These are phyloP conservation scores for Lutjanus campechanus DNA, from an alignment of 2,797 vertebrate genomes.

Conservation along the genomic window DNA sequence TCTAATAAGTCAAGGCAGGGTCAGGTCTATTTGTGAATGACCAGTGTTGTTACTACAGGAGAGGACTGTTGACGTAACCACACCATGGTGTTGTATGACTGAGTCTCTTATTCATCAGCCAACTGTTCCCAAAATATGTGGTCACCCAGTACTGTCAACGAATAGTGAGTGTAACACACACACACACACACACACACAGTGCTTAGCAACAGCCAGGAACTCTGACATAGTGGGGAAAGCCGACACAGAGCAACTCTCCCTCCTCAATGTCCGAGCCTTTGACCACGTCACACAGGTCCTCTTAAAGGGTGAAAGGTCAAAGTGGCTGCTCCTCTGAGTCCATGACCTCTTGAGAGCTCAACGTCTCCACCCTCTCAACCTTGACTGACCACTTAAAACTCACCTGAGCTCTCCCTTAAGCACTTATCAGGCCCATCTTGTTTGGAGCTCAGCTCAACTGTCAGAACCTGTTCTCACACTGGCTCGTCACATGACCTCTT, in stretches of 20 bases:
- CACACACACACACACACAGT: conserved; percentile 14
- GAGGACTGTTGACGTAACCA: conserved; percentile 56
- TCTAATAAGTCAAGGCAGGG: conserved; percentile 30
- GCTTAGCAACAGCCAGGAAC: conserved; percentile 45
- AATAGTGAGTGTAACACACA: conserved; percentile 25
- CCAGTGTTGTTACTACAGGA: conserved; percentile 27
- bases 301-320: conserved; percentile 64
- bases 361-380: conserved; percentile 62
- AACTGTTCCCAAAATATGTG: conserved; percentile 57
- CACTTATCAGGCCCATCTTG: conserved; percentile 67
- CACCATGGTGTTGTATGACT: conserved; percentile 36
- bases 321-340: conserved; percentile 45
- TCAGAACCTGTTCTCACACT: conserved; percentile 71
- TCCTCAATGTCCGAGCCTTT: conserved; percentile 38
- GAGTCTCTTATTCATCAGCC: conserved; percentile 65
- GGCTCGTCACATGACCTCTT: conserved; percentile 54
- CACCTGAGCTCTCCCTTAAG: conserved; percentile 60
- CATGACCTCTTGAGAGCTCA: conserved; percentile 50
- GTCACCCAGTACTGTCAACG: conserved; percentile 47
- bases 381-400: conserved; percentile 76
- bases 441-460: conserved; percentile 66
- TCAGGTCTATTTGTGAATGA: conserved; percentile 42
- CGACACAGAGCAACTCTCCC: conserved; percentile 26
- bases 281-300: conserved; percentile 37
- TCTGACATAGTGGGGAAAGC: conserved; percentile 27